These are phyloP conservation scores for Limosa lapponica DNA, from an alignment of 2,797 vertebrate species.

Conservation along the genomic window DNA sequence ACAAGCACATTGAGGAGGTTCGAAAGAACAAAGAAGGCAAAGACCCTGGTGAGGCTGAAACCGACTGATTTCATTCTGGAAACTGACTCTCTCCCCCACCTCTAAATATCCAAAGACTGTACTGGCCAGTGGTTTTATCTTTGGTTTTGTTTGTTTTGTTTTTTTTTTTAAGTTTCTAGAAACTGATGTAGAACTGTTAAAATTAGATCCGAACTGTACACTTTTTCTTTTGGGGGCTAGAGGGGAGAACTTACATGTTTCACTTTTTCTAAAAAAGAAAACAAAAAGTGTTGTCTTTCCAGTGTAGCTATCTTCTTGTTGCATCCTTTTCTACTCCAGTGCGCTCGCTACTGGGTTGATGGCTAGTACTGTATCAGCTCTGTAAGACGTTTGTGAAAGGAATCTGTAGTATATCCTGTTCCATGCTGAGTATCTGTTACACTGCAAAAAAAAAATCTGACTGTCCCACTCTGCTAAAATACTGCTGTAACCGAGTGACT, in stretches of 20 bases:
- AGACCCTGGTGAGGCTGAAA: slow-evolving; percentile 81
- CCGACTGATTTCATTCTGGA: slow-evolving; percentile 72
- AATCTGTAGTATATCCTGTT: slow-evolving; percentile 76
- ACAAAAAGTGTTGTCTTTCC: slow-evolving; percentile 81
- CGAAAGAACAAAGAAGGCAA: slow-evolving; percentile 93
- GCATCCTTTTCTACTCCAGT: slow-evolving; percentile 80
- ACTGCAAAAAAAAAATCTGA: slow-evolving; percentile 67
- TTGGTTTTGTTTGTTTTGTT: slow-evolving; percentile 27
- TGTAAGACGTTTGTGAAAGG: slow-evolving; percentile 77
- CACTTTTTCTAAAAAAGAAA: slow-evolving; percentile 71
- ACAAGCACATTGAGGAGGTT: slow-evolving; percentile 94
- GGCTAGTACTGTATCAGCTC: slow-evolving; percentile 81
- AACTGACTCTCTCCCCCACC: slow-evolving; percentile 77
- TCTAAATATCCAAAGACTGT: slow-evolving; percentile 84
- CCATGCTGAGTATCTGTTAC: slow-evolving; percentile 78
- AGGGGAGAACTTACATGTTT: slow-evolving; percentile 80
- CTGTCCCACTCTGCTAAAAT: slow-evolving; percentile 77
- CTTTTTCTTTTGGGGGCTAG: slow-evolving; percentile 77
- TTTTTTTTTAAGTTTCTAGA: slow-evolving; percentile 72
- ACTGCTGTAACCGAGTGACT: slow-evolving; percentile 82
- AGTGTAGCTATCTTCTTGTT: slow-evolving; percentile 83
- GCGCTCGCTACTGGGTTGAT: slow-evolving; percentile 71
- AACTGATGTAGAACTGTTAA: slow-evolving; percentile 81
- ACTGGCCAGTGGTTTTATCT: slow-evolving; percentile 82
- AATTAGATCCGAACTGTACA: slow-evolving; percentile 78